Base-by-base conservation (phyloP, 2,888 invertebrate genomes). In the Rambutsinella grinnellia region DNA sequence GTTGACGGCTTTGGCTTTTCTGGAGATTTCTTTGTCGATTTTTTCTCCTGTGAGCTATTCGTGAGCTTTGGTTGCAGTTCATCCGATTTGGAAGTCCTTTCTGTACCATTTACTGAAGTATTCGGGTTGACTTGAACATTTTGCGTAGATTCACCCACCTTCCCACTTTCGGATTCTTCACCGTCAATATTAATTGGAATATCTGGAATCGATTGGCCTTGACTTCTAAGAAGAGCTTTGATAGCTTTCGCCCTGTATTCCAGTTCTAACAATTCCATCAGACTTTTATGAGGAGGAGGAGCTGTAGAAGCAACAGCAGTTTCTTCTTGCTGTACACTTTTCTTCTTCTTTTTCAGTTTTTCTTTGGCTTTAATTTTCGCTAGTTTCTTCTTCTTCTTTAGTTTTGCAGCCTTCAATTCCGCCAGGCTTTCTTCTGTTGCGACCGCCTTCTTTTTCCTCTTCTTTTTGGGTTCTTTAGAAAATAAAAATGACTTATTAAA, bases 201-300 rank as follows among this genome's bases (percentile, higher is more conserved):
- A 49, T 72, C 72, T 17, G 72, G 66, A 21, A 67, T 61, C 3
- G 76, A 61, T 17, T 82, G 68, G 2, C 80, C 84, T 69, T 86
- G 85, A 49, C 85, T 85, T 67, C 85, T 85, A 26, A 88, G 83
- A 85, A 88, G 86, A 15, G 88, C 87, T 74, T 87, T 87, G 62
- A 88, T 88, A 17, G 88, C 88, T 57, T 83, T 82, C 86, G 88
- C 88, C 63, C 88, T 85, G 87, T 88, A 88, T 81, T 88, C 88
- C 56, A 88, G 83, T 78, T 88, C 88, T 28, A 88, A 81, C 10
- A 88, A 84, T 78, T 88, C 88, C 85, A 88, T 86, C 57, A 84
- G 68, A 54, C 79, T 81, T 56, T 80, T 77, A 36, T 78, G 71
- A 27, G 75, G 76, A 15, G 62, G 60, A 26, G 68, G 28, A 15